Evolutionary conservation across 2,797 vertebrate species (phyloP).

Genomic region (Yasuhikotakia modesta): DNA sequence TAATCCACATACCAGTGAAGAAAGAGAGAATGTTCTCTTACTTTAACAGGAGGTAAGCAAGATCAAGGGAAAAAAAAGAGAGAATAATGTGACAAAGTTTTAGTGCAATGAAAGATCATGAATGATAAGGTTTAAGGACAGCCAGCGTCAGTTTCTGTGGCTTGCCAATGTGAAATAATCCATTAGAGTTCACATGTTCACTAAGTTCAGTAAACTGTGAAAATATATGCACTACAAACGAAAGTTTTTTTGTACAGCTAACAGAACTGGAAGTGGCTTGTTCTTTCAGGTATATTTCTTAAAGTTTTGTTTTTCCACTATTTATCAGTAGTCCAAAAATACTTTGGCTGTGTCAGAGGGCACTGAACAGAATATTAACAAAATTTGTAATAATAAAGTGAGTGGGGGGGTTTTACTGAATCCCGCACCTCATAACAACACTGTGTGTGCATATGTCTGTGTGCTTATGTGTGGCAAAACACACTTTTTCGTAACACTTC

Average conservation of each 20-base stretch:
- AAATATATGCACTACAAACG: too few relatives aligned
- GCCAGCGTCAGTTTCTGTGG: too few relatives aligned
- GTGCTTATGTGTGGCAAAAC: neutral
- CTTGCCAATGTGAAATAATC: too few relatives aligned
- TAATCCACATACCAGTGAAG: too few relatives aligned
- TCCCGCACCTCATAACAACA: neutral
- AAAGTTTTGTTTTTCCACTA: neutral
- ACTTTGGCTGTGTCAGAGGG: neutral
- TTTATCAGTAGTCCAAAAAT: neutral
- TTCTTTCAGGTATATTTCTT: neutral
- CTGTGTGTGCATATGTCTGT: neutral
- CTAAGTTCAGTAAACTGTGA: too few relatives aligned
- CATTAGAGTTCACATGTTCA: too few relatives aligned
- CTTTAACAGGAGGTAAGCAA: neutral
- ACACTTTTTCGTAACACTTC: neutral
- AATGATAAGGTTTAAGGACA: neutral
- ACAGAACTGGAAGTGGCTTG: too few relatives aligned
- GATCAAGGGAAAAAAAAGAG: too few relatives aligned
- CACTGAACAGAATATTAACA: neutral
- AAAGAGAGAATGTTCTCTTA: neutral
- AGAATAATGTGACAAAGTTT: too few relatives aligned
- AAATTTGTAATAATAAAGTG: neutral
- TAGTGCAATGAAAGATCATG: too few relatives aligned
- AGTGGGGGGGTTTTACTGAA: neutral
- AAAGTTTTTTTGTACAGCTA: too few relatives aligned